These are phyloP conservation scores for Alexandromys fortis DNA, from an alignment of 2,113 vertebrate species.

Conservation along the genomic window DNA sequence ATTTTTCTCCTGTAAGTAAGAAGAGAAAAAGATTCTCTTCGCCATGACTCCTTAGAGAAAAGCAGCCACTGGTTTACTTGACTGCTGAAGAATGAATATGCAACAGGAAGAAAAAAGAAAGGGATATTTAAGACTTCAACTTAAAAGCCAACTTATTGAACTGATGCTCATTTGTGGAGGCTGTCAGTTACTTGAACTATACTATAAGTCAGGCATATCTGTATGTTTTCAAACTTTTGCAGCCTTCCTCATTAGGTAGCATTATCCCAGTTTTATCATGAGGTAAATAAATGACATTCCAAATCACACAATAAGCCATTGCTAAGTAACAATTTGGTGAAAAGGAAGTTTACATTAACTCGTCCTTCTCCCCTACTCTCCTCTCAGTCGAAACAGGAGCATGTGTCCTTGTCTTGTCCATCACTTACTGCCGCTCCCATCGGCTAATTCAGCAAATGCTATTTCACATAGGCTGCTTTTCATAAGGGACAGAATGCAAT, in stretches of 20 bases:
- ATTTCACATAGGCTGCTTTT: neutral
- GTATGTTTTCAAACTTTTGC: neutral
- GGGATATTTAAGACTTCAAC: neutral
- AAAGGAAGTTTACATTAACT: neutral
- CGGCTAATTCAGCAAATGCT: neutral
- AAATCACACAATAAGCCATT: constrained; percentile 1
- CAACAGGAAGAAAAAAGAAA: neutral
- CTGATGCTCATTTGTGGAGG: neutral
- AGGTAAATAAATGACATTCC: neutral
- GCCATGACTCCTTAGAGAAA: constrained; percentile 31
- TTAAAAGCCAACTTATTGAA: constrained; percentile 41
- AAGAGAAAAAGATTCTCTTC: constrained; percentile 13
- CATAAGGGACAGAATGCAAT: neutral
- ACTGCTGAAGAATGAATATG: neutral
- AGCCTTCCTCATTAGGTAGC: neutral
- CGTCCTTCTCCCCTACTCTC: neutral
- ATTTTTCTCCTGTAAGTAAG: constrained; percentile 1
- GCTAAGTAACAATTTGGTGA: constrained; percentile 34
- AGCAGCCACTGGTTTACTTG: neutral
- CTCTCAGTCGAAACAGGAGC: neutral
- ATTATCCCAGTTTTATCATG: neutral
- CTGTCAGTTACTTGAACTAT: neutral
- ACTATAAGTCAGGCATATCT: neutral
- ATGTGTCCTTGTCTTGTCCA: constrained; percentile 4
- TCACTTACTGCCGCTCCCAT: neutral